Base-by-base conservation (phyloP, 2,113 vertebrate species). In the Caranx melampygus region DNA sequence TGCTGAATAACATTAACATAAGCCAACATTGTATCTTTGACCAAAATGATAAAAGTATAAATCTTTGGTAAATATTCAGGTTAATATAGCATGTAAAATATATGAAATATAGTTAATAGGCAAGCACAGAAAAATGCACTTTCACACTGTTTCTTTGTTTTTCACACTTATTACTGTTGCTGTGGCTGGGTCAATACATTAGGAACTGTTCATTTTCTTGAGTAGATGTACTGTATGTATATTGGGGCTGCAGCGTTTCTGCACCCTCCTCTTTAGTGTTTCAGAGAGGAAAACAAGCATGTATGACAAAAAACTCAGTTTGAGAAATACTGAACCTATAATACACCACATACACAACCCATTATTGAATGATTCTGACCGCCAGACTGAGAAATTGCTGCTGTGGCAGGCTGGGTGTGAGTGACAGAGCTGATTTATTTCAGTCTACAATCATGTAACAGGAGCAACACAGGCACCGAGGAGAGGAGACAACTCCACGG, bases 391-490 rank as follows among this genome's bases (percentile, higher is more conserved):
- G 75, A 90, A 90, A 91, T 87, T 89, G 82, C 75, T 82, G 74
- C 72, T 78, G 78, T 82, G 78, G 83, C 75, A 72, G 72, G 73
- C 69, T 71, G 66, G 20, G 55, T 87, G 88, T 89, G 80, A 89
- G 79, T 88, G 87, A 87, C 89, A 90, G 76, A 72, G 70, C 70
- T 87, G 87, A 93, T 92, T 91, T 93, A 92, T 93, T 91, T 89
- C 80, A 71, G 72, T 57, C 61, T 84, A 71, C 74, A 81, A 69
- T 89, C 77, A 79, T 87, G 88, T 68, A 87, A 78, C 31, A 2
- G 66, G 35, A 82, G 68, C 40, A 85, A 79, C 33, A 63, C 31
- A 62, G 81, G 60, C 54, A 16, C 83, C 49, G 84, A 88, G 83
- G 79, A 91, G 73, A 65, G 67, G 67, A 73, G 70, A 76, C 65